A percentile compares a stretch with the other conserved stretches of the same genome.
Evolutionary conservation across 2,113 vertebrate genomes (phyloP).

Genomic region (Cygnus atratus): DNA sequence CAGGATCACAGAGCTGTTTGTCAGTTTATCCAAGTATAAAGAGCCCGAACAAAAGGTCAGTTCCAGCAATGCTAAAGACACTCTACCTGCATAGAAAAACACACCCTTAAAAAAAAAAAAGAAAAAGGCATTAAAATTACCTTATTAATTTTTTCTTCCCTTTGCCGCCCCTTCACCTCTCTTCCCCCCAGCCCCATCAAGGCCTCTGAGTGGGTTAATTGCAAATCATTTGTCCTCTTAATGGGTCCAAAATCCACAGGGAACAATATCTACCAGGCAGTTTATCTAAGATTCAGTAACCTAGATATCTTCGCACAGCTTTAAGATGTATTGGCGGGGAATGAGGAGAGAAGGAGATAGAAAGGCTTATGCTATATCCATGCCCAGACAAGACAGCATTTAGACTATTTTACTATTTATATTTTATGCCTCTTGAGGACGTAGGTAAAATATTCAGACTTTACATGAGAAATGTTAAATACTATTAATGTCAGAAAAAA

Average conservation of each 20-base stretch:
- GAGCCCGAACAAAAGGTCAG: conserved; percentile 27
- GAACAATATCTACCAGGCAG: conserved; percentile 17
- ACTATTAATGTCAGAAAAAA: background rate
- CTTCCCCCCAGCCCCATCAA: background rate
- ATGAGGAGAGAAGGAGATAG: background rate
- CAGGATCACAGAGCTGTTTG: background rate
- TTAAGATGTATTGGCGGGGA: background rate
- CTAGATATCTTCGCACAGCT: background rate
- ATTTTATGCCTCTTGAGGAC: background rate
- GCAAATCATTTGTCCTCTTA: conserved; percentile 56
- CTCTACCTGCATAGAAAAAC: background rate
- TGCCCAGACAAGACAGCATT: background rate
- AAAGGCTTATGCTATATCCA: background rate
- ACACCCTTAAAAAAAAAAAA: background rate
- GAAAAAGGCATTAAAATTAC: background rate
- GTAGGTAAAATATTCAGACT: background rate
- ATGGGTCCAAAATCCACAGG: conserved; percentile 24
- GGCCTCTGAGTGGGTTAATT: background rate
- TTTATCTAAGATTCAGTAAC: conserved; percentile 45
- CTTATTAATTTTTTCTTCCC: background rate
- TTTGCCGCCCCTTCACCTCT: fast-evolving
- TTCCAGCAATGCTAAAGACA: background rate
- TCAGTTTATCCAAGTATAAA: background rate
- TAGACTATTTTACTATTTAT: background rate
- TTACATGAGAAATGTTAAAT: background rate